Base-by-base conservation (phyloP, 2,113 vertebrate genomes). In the Cairina moschata region DNA sequence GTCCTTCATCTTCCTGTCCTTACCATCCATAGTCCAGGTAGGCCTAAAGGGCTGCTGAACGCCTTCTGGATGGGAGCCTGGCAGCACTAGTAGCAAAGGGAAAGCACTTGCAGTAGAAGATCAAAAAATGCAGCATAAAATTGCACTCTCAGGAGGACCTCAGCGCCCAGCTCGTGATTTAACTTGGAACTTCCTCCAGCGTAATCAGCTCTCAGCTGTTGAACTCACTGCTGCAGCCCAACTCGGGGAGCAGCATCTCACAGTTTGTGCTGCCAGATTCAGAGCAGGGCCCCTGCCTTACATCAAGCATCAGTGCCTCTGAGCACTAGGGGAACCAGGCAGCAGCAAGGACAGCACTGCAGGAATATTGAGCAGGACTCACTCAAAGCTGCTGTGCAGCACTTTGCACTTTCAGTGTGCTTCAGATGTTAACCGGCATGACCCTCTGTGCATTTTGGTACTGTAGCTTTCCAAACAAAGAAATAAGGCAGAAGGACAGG, bases 341-440 rank as follows among this genome's bases (percentile, higher is more conserved):
- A 46, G 34, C 56, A 78, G 74, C 74, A 78, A 55, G 52, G 42
- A 6, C 68, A 83, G 69, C 58, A 23, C 54, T 2, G 0, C 1
- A 1, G 77, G 63, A 68, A 0, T 71, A 34, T 6, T 26, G 42
- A 68, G 42, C 66, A 6, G 0, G 9, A 6, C 3, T 11, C 2
- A 16, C 58, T 58, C 56, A 28, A 42, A 83, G 75, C 50, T 86
- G 55, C 73, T 78, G 29, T 62, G 65, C 48, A 75, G 9, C 6
- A 6, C 81, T 92, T 81, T 74, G 52, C 23, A 36, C 54, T 83
- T 77, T 42, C 0, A 4, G 52, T 86, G 77, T 46, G n/a, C 71
- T 88, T 86, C 2, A 11, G 44, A 29, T 83, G 21, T 76, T 88
- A 76, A 31, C 34, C 83, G n/a, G 40, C 59, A 0, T 63, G 31